A percentile compares a stretch with the other conserved stretches of the same genome.
Conservation (phyloP, 2,888 invertebrate genomes). For the Dicycla oo region DNA sequence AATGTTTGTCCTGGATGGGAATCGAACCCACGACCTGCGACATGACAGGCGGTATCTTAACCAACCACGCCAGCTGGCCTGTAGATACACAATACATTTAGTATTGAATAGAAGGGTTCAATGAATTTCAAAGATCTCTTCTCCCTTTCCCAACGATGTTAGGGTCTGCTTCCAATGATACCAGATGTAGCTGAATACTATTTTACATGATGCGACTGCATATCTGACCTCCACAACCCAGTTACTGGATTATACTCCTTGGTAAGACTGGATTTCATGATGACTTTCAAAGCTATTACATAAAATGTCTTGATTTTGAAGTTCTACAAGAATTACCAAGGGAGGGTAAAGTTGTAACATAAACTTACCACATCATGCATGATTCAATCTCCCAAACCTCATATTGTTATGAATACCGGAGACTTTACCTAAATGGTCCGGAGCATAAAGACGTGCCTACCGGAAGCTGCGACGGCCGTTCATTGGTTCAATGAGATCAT, state of each 20-base stretch:
- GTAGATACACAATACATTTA: background rate
- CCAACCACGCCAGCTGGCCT: too few relatives aligned
- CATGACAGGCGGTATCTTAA: too few relatives aligned
- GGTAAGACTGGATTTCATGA: too few relatives aligned
- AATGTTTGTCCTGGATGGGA: too few relatives aligned
- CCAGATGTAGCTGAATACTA: background rate
- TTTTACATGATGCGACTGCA: too few relatives aligned
- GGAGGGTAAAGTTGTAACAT: background rate
- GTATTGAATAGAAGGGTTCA: background rate
- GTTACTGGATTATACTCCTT: too few relatives aligned
- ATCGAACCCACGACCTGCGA: too few relatives aligned
- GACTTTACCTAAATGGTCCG: constrained; percentile 56
- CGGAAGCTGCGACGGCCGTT: constrained; percentile 75
- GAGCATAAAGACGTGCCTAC: constrained; percentile 62
- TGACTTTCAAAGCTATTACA: too few relatives aligned
- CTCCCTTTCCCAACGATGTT: background rate
- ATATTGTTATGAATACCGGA: constrained; percentile 59
- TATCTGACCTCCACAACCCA: too few relatives aligned
- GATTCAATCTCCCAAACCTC: constrained; percentile 54
- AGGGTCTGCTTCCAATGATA: background rate
- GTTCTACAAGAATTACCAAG: background rate
- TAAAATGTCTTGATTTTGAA: too few relatives aligned
- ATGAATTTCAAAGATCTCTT: background rate
- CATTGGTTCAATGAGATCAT: constrained; percentile 83
- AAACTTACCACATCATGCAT: constrained; percentile 17